Evolutionary conservation across 2,113 vertebrate species (phyloP).

Genomic region (Pampusana beccarii): DNA sequence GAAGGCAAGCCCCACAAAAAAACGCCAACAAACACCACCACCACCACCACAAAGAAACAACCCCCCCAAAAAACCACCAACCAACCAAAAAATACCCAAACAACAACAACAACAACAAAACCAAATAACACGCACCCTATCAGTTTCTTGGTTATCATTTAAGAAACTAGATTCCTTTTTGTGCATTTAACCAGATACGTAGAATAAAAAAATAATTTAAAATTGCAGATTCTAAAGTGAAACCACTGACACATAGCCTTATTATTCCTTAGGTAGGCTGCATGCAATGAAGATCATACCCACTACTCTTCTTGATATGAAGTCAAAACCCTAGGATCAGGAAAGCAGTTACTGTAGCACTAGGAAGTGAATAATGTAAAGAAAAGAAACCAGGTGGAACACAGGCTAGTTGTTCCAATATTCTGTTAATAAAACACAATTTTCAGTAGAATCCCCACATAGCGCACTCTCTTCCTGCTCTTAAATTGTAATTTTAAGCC

Average conservation of each 20-base stretch:
- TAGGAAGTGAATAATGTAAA: background rate
- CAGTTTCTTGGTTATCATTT: background rate
- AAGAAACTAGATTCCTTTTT: background rate
- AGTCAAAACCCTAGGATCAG: background rate
- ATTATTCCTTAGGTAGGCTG: background rate
- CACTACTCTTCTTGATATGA: background rate
- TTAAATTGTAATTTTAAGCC: background rate
- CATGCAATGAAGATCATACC: background rate
- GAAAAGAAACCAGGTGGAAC: background rate
- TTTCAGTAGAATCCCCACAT: background rate
- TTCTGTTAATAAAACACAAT: background rate
- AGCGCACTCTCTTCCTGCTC: background rate
- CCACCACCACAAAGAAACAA: too few species aligned
- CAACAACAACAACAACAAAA: too few species aligned
- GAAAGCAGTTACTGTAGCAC: background rate
- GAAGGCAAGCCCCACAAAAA: background rate
- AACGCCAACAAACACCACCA: background rate
- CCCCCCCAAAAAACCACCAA: too few species aligned
- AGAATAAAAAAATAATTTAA: background rate
- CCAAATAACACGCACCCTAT: background rate
- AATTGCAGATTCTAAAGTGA: background rate
- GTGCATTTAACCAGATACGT: background rate
- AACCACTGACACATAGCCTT: background rate
- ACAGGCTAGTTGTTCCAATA: background rate
- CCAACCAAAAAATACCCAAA: too few species aligned